Evolutionary conservation across 2,888 invertebrate species (phyloP).

Genomic region (Drosophila vallismaia): DNA sequence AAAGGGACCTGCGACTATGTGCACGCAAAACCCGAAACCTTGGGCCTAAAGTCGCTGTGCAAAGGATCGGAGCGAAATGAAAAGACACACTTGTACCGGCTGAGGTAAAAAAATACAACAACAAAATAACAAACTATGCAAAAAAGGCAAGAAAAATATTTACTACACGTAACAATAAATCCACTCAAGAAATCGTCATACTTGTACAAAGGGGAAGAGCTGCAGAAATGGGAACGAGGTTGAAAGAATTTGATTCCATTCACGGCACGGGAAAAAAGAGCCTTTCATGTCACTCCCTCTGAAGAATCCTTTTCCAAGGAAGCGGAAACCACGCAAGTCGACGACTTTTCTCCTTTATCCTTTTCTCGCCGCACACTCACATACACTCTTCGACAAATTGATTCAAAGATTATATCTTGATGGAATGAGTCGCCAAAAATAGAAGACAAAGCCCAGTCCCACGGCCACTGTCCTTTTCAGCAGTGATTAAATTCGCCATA

Average conservation of each 20-base stretch:
- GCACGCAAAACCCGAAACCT: conserved; percentile 57
- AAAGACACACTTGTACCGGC: not conserved
- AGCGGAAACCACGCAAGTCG: conserved; percentile 52
- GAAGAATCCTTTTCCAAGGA: conserved; percentile 37
- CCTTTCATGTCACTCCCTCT: conserved; percentile 57
- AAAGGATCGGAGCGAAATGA: conserved; percentile 33
- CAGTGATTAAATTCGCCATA: conserved; percentile 57
- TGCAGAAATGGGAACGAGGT: conserved; percentile 11
- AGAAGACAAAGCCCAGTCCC: conserved; percentile 3
- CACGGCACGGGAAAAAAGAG: conserved; percentile 37
- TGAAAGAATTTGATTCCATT: conserved; percentile 22
- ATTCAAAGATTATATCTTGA: conserved; percentile 76
- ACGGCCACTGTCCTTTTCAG: conserved; percentile 8
- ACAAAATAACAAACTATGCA: conserved; percentile 35
- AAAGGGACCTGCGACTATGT: conserved; percentile 21
- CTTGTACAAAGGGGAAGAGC: conserved; percentile 52
- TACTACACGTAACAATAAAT: conserved; percentile 80
- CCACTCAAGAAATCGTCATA: conserved; percentile 64
- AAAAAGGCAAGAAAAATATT: conserved; percentile 71
- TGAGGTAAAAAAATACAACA: conserved; percentile 23
- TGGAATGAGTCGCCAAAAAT: conserved; percentile 30
- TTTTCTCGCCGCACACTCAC: conserved; percentile 56
- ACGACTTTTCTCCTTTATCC: conserved; percentile 34
- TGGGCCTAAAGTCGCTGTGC: conserved; percentile 68
- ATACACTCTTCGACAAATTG: conserved; percentile 76